phyloP scores from a whole-genome alignment of 2,113 vertebrate species.

The Nycticorax nycticorax region DNA sequence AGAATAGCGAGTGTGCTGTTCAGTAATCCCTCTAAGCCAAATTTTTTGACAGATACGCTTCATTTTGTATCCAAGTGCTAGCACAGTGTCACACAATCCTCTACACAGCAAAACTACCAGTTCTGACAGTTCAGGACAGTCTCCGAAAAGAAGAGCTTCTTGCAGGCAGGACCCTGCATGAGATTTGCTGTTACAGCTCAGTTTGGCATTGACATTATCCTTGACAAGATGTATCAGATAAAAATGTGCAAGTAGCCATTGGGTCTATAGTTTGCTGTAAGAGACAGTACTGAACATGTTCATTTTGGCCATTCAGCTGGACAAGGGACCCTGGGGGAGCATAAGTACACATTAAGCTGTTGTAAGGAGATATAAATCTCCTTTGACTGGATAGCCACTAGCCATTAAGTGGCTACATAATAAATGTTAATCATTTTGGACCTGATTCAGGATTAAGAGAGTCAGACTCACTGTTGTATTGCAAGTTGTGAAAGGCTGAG shows the following conservation, averaged over 20 bases:
- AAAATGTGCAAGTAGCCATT: slow-evolving; percentile 2
- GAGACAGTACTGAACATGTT: neutral
- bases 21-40: neutral
- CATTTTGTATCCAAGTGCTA: neutral
- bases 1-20: fast-evolving
- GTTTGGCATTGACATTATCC: neutral
- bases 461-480: neutral
- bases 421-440: slow-evolving; percentile 47
- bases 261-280: slow-evolving; percentile 17
- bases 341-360: slow-evolving; percentile 30
- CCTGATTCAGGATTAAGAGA: slow-evolving; percentile 12
- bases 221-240: slow-evolving; percentile 32
- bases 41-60: neutral
- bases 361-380: slow-evolving; percentile 56
- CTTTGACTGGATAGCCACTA: slow-evolving; percentile 53
- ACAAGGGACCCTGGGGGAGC: slow-evolving; percentile 7
- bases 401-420: slow-evolving; percentile 51
- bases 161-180: neutral
- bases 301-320: slow-evolving; percentile 51
- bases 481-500: neutral
- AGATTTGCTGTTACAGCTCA: neutral
- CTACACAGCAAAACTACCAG: neutral
- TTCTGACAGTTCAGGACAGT: neutral
- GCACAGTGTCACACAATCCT: neutral
- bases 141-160: neutral